Conservation (phyloP, 2,888 invertebrate genomes). For the Corbicula japonica region DNA sequence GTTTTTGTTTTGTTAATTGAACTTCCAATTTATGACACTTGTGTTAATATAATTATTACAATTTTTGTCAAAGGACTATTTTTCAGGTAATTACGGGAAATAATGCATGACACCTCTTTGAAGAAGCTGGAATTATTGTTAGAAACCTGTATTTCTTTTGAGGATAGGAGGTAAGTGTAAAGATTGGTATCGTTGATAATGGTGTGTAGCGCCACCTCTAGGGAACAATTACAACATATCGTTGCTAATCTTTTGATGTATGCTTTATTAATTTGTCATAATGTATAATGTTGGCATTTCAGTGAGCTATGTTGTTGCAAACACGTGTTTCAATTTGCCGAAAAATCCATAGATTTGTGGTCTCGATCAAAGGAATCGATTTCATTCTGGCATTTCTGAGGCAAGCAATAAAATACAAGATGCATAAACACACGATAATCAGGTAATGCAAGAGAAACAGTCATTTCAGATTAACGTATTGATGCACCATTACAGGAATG, state of each 20-base stretch:
- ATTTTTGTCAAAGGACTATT: no score
- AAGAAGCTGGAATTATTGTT: neutral
- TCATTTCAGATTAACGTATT: no score
- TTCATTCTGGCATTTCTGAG: conserved; percentile 21
- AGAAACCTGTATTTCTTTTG: neutral
- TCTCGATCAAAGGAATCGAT: conserved; percentile 27
- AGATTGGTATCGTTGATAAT: conserved; percentile 1
- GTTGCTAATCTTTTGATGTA: neutral
- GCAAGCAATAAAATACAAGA: conserved; percentile 18
- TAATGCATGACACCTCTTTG: conserved; percentile 24
- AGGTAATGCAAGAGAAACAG: conserved; percentile 10
- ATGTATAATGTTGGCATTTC: conserved; percentile 28
- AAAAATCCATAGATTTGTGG: conserved; percentile 15
- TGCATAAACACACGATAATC: conserved; percentile 29
- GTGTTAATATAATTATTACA: no score
- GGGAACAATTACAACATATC: conserved; percentile 28
- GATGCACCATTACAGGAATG: no score
- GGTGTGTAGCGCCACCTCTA: neutral
- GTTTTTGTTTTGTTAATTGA: no score
- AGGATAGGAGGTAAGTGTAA: neutral
- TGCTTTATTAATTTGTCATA: conserved; percentile 44
- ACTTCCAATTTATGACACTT: no score
- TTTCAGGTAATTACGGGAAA: no score
- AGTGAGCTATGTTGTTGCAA: conserved; percentile 15
- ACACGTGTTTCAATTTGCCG: conserved; percentile 29